Base-by-base conservation (phyloP, 2,888 invertebrate genomes). In the Hipparchia sbordonii region DNA sequence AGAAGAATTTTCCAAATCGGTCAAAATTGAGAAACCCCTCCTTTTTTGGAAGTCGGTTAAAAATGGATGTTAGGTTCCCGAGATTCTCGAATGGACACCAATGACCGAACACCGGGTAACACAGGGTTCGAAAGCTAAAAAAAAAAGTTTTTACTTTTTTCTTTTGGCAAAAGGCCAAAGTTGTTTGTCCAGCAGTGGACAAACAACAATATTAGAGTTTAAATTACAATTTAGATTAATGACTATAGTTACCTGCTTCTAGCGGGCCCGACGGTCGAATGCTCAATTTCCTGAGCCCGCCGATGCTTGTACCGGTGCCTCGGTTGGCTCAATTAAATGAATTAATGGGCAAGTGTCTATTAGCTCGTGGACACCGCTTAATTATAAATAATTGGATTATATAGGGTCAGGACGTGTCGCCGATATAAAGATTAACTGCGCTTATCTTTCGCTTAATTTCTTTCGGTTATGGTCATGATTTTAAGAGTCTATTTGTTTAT, bases 351-450 rank as follows among this genome's bases (percentile, higher is more conserved):
- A 71, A 72, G 68, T 68, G 68, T 63, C 65, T 72, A 72, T 74
- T 74, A 74, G 61, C 46, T 39, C 70, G 57, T 61, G 68, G 72
- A 68, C 68, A 66, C 46, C 54, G 74, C 61, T 66, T 70, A 72
- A 68, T 74, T 74, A 72, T 65, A 72, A 74, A 74, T 74, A 74
- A 74, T 74, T 74, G 67, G 63, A 74, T 74, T 74, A 74, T 48
- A 70, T 61, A 59, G 71, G 63, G 63, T 63, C 63, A 56, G 54
- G 13, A 62, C 74, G 59, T 61, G 54, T 39, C 33, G 60, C 56
- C 65, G 62, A 67, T 9, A 46, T 51, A 10, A 48, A 68, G 62
- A 72, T 72, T 67, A 51, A n/a, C 46, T 48, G 10, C 7, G 48
- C n/a, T 51, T 65, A 65, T 51, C 23, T 23, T 23, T 65, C 51